Evolutionary conservation across 2,113 vertebrate species (phyloP).

Genomic region (Candoia aspera): DNA sequence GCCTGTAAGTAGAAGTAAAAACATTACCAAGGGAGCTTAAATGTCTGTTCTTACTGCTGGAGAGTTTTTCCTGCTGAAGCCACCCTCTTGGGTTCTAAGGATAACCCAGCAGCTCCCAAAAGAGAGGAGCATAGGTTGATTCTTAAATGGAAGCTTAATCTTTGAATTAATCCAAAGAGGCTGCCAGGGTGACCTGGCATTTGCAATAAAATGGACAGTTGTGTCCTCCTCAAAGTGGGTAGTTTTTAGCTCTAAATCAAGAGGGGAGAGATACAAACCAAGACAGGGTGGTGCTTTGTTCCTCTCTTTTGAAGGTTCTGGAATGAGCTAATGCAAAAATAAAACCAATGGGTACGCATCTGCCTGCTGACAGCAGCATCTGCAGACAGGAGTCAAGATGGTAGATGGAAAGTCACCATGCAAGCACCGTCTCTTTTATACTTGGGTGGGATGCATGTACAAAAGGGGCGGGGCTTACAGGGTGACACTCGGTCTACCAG

Average conservation of each 20-base stretch:
- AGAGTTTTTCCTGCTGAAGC: not conserved
- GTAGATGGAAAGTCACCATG: not conserved
- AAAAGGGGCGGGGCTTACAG: not conserved
- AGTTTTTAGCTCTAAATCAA: constrained; percentile 9
- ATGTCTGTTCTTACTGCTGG: not conserved
- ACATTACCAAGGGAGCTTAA: not conserved
- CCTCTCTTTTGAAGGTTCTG: not conserved
- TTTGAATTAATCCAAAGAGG: not conserved
- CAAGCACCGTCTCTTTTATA: not conserved
- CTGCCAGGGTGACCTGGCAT: not conserved
- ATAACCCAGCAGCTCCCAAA: not conserved
- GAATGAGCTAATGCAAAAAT: constrained; percentile 2
- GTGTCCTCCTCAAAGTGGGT: not conserved
- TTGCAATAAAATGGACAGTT: not conserved
- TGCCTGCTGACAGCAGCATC: not conserved
- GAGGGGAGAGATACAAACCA: not conserved
- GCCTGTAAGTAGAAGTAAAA: not conserved
- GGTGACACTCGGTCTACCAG: not conserved
- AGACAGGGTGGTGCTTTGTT: not conserved
- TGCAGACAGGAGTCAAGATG: not conserved
- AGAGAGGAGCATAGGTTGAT: not conserved
- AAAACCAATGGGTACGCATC: not conserved
- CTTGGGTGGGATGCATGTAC: not conserved
- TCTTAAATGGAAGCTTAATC: constrained; percentile 10
- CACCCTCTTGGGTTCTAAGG: not conserved